Base-by-base conservation (phyloP, 2,888 invertebrate species). In the Plemyria rubiginata region DNA sequence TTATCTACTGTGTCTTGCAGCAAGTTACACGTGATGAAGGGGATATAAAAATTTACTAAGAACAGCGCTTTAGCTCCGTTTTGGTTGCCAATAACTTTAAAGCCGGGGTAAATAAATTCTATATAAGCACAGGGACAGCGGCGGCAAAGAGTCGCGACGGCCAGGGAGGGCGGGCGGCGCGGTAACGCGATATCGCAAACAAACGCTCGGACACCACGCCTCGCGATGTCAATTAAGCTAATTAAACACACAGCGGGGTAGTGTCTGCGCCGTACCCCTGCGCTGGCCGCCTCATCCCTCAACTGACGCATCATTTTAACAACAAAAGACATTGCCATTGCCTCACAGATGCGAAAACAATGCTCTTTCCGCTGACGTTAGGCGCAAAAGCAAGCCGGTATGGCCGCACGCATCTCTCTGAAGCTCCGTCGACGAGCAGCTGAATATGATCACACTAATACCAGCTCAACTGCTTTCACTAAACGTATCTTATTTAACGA, bases 211-310 rank as follows among this genome's bases (percentile, higher is more conserved):
- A 90, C 91, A 90, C 85, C 89, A 85, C 89, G 86, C 89, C 91
- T 90, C 88, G 86, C 87, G 85, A 88, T 90, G 92, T 92, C 92
- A 92, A 92, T 92, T 92, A 92, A 86, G 90, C 90, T 92, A 92
- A 92, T 92, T 92, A 92, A 92, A 91, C 92, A 91, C 84, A 86
- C 81, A 82, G 83, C 72, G 84, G 85, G 89, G 86, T 85, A 84
- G n/a, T n/a, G n/a, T n/a, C n/a, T n/a, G n/a, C n/a, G n/a, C n/a
- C n/a, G n/a, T n/a, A n/a, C n/a, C n/a, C n/a, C n/a, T n/a, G n/a
- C n/a, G n/a, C n/a, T n/a, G n/a, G n/a, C n/a, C n/a, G n/a, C n/a
- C 80, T 77, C 79, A 76, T 78, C 84, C 83, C 82, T 83, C 79
- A 78, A 84, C 88, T 82, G 85, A 84, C 85, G 85, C 86, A 84